Evolutionary conservation across 2,113 vertebrate genomes (phyloP).

Genomic region (Gasterosteus aculeatus): DNA sequence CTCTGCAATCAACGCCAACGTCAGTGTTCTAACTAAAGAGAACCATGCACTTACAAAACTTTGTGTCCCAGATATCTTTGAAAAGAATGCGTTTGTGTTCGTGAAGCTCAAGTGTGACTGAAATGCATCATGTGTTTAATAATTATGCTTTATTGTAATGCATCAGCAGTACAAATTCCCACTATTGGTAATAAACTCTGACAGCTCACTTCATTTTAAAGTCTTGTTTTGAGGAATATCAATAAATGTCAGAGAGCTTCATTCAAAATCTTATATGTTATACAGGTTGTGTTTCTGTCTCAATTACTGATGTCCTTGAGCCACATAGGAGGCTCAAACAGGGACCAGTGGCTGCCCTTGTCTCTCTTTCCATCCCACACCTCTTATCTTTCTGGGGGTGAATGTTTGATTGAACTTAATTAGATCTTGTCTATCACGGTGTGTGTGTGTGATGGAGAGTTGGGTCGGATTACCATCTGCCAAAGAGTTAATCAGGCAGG

Average conservation of each 20-base stretch:
- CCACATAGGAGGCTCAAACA: not conserved
- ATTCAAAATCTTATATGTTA: not conserved
- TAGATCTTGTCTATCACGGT: slow-evolving; percentile 47
- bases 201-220: not conserved
- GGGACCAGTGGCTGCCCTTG: slow-evolving; percentile 5
- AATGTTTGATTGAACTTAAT: slow-evolving; percentile 48
- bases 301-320: slow-evolving; percentile 5
- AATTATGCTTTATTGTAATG: not conserved
- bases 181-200: not conserved
- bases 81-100: not conserved
- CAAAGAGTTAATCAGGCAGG: slow-evolving; percentile 42
- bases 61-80: not conserved
- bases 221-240: not conserved
- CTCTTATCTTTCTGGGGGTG: not conserved
- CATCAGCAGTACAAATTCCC: not conserved
- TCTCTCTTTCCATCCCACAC: slow-evolving; percentile 1
- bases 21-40: not conserved
- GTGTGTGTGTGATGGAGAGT: slow-evolving; percentile 20
- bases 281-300: not conserved
- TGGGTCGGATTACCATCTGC: slow-evolving; percentile 56
- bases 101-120: not conserved
- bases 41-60: slow-evolving; percentile 16
- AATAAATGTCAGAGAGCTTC: not conserved
- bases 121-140: not conserved
- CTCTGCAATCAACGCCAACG: slow-evolving; percentile 12